Evolutionary conservation across 1,140 invertebrate genomes (phyloP).

Genomic region (Harpegnathos saltator): DNA sequence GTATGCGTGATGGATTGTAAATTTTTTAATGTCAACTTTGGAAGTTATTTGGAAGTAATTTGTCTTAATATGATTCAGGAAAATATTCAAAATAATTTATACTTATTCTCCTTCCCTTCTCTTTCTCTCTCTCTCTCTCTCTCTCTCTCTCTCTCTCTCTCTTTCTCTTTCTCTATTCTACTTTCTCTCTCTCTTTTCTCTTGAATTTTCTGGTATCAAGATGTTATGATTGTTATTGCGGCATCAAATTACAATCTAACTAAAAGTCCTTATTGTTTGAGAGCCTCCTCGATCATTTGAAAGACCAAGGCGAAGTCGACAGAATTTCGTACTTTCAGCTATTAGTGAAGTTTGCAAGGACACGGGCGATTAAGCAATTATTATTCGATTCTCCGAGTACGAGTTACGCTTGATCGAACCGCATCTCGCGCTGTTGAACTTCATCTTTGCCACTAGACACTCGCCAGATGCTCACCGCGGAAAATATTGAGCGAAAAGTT

Average conservation of each 20-base stretch:
- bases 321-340: slow-evolving; percentile 72
- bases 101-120: no score
- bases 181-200: no score
- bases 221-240: background rate
- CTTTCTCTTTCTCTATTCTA: no score
- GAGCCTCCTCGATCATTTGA: slow-evolving; percentile 7
- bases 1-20: no score
- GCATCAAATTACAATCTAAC: slow-evolving; percentile 1
- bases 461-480: slow-evolving; percentile 28
- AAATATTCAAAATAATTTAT: background rate
- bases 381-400: slow-evolving; percentile 71
- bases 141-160: no score
- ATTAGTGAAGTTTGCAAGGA: slow-evolving; percentile 75
- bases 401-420: slow-evolving; percentile 60
- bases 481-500: slow-evolving; percentile 10
- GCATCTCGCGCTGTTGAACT: slow-evolving; percentile 40
- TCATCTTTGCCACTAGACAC: slow-evolving; percentile 38
- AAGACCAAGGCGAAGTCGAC: slow-evolving; percentile 1
- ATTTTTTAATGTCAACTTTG: no score
- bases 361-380: slow-evolving; percentile 79
- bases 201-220: background rate
- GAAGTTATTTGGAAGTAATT: background rate
- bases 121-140: no score
- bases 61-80: no score
- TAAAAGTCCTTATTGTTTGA: slow-evolving; percentile 12